phyloP scores from a whole-genome alignment of 2,888 invertebrate species.

The Chalcosyrphus nemorum region DNA sequence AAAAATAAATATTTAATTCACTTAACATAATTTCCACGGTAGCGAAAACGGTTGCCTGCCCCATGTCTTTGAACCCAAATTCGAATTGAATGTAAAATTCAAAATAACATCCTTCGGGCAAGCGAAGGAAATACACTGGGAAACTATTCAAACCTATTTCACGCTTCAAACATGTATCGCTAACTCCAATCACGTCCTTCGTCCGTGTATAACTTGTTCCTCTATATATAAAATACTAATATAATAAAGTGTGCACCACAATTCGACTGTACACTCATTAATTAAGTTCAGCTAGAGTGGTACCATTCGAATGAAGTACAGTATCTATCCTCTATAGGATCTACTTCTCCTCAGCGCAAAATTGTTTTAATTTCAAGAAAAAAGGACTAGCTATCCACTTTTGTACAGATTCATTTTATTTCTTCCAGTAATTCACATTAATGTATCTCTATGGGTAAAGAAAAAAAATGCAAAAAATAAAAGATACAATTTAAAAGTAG shows the following conservation, averaged over 20 bases:
- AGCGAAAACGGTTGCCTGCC: background rate
- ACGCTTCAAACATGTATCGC: too few relatives aligned
- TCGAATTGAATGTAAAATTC: constrained; percentile 51
- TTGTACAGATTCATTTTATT: constrained; percentile 3
- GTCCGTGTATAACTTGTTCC: constrained; percentile 18
- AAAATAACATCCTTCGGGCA: constrained; percentile 51
- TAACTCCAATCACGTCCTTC: constrained; percentile 58
- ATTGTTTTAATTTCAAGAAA: too few relatives aligned
- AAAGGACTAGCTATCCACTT: background rate
- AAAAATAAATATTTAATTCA: constrained; percentile 54
- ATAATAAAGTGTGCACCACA: background rate
- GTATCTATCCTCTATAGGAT: too few relatives aligned
- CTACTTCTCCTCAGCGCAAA: too few relatives aligned
- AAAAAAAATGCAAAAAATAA: background rate
- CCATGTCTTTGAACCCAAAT: constrained; percentile 51
- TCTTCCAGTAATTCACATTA: background rate
- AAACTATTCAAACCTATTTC: constrained; percentile 38
- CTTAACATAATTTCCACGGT: constrained; percentile 25
- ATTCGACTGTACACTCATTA: background rate
- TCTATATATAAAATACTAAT: background rate
- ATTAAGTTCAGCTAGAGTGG: background rate
- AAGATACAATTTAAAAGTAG: background rate
- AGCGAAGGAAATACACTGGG: constrained; percentile 7
- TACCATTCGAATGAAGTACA: background rate
- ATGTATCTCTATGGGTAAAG: background rate